Percentiles rank a stretch among this genome's conserved stretches.
Evolutionary conservation across 2,888 invertebrate species (phyloP).

Genomic region (Pandemis heparana): DNA sequence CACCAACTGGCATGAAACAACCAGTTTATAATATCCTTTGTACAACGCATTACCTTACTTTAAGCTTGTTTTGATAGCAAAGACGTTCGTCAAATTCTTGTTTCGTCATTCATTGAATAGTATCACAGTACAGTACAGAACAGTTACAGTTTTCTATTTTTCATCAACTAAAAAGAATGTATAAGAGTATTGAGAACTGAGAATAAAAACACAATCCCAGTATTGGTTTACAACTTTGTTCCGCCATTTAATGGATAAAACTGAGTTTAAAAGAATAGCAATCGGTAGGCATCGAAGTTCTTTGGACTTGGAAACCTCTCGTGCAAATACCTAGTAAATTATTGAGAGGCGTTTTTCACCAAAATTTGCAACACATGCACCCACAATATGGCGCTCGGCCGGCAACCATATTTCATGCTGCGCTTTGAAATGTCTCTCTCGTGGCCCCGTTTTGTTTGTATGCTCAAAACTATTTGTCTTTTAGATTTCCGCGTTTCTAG

Average conservation of each 20-base stretch:
- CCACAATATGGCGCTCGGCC: constrained; percentile 17
- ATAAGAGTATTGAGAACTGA: no score
- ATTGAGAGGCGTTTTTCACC: constrained; percentile 7
- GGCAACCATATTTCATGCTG: constrained; percentile 41
- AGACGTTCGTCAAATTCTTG: no score
- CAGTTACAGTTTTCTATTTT: no score
- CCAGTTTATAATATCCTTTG: neutral
- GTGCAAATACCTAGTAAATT: constrained; percentile 16
- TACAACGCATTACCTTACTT: no score
- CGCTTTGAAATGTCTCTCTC: constrained; percentile 42
- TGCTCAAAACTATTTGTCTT: constrained; percentile 35
- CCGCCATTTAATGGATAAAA: no score
- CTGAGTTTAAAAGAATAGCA: neutral
- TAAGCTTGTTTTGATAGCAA: no score
- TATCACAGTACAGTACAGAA: no score
- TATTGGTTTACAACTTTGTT: neutral
- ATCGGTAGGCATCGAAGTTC: neutral
- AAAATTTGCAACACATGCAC: constrained; percentile 17
- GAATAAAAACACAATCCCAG: no score
- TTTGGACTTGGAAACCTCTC: neutral
- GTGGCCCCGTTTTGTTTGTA: constrained; percentile 32
- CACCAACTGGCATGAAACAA: neutral
- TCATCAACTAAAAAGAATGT: no score
- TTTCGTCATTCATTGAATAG: no score
- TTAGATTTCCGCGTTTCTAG: constrained; percentile 19